Conservation (phyloP, 1,140 invertebrate genomes). For the Sitodiplosis mosellana region DNA sequence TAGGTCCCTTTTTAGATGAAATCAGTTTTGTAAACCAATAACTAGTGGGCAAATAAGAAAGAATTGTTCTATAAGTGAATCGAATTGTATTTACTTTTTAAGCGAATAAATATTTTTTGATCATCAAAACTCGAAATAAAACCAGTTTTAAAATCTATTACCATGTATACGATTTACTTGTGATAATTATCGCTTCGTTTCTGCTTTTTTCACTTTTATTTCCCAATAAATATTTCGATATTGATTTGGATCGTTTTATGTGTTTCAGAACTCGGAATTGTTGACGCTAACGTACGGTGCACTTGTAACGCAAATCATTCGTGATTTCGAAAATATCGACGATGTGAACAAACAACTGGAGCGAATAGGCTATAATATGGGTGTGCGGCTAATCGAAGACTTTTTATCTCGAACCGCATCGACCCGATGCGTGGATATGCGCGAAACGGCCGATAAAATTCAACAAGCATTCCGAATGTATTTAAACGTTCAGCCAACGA, state of each 20-base stretch:
- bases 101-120: no score
- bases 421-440: conserved; percentile 82
- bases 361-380: conserved; percentile 95
- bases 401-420: conserved; percentile 84
- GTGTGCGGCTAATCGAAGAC: conserved; percentile 91
- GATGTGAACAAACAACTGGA: conserved; percentile 92
- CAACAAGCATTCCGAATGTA: conserved; percentile 70
- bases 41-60: no score
- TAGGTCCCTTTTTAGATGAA: no score
- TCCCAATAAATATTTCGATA: background rate
- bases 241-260: background rate
- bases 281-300: conserved; percentile 96
- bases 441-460: conserved; percentile 94
- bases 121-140: no score
- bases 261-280: conserved; percentile 82
- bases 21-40: no score
- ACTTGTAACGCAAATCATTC: conserved; percentile 86
- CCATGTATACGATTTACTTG: no score
- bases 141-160: no score
- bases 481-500: conserved; percentile 72
- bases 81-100: no score
- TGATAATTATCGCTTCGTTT: no score
- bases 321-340: conserved; percentile 94
- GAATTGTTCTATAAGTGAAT: no score
- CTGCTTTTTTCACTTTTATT: background rate